Conservation (phyloP, 1,140 invertebrate genomes). For the Drosophila sproati region DNA sequence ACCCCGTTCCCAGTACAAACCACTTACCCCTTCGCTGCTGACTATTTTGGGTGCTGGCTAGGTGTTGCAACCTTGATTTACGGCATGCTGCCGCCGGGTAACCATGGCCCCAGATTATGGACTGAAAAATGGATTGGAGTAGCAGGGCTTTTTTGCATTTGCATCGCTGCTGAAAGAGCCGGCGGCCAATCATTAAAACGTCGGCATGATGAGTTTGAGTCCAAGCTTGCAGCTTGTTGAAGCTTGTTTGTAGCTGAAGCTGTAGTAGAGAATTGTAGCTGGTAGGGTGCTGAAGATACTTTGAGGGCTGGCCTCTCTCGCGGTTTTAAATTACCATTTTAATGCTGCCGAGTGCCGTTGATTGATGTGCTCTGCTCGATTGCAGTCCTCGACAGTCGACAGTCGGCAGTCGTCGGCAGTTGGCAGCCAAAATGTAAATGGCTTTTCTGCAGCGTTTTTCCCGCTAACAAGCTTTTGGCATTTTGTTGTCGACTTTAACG, state of each 20-base stretch:
- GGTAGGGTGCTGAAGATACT: constrained; percentile 1
- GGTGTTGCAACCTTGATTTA: constrained; percentile 80
- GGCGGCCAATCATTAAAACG: constrained; percentile 79
- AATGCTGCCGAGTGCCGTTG: constrained; percentile 74
- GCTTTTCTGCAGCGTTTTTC: constrained; percentile 64
- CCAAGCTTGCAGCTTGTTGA: constrained; percentile 2
- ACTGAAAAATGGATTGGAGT: constrained; percentile 24
- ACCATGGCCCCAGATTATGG: constrained; percentile 34
- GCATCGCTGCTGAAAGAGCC: constrained; percentile 47
- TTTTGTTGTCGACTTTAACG: constrained; percentile 46
- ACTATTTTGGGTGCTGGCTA: constrained; percentile 13
- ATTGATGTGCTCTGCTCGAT: constrained; percentile 67
- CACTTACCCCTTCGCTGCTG: not conserved
- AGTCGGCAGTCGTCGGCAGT: constrained; percentile 9
- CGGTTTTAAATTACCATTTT: constrained; percentile 82
- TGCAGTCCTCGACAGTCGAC: constrained; percentile 21
- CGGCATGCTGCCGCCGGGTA: constrained; percentile 30
- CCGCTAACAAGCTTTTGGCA: constrained; percentile 79
- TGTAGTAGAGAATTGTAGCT: not conserved
- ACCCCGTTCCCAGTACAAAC: not conserved
- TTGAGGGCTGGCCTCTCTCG: constrained; percentile 25
- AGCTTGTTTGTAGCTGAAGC: constrained; percentile 1
- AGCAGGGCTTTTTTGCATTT: constrained; percentile 48
- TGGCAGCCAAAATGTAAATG: constrained; percentile 76
- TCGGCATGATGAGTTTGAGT: constrained; percentile 72